Conservation (phyloP, 1,140 invertebrate genomes). For the Heliconius eleuchia region DNA sequence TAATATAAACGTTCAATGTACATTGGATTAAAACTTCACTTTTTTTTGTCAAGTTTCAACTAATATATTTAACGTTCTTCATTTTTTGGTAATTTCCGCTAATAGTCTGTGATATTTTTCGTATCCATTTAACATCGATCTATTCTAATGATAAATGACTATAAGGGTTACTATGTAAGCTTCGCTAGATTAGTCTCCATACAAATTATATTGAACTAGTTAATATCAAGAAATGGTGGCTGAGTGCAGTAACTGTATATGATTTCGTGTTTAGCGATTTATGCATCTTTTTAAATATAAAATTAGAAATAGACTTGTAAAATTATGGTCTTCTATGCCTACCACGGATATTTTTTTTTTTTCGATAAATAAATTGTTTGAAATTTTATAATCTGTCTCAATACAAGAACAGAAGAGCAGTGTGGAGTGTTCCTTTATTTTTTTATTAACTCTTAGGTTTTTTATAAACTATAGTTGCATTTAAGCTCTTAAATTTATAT, state of each 20-base stretch:
- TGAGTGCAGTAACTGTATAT: background rate
- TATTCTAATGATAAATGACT: background rate
- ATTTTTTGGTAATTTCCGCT: background rate
- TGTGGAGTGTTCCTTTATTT: background rate
- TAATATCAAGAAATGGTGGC: background rate
- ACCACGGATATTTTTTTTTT: too few species aligned
- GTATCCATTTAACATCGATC: background rate
- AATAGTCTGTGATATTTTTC: background rate
- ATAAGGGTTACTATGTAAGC: background rate
- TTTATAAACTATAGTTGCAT: background rate
- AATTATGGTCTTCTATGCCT: background rate
- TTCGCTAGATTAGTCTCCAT: background rate
- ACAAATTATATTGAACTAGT: background rate
- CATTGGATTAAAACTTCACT: background rate
- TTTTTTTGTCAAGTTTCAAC: background rate
- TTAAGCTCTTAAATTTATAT: background rate
- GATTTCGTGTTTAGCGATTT: background rate
- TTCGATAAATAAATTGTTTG: too few species aligned
- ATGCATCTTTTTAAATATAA: background rate
- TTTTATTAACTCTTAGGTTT: background rate
- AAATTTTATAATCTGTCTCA: too few species aligned
- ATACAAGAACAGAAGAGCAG: background rate
- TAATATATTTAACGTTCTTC: background rate
- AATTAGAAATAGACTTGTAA: background rate
- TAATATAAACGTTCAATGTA: background rate